A percentile compares a stretch with the other conserved stretches of the same genome.
Conservation (phyloP, 2,888 invertebrate species). For the Tanypteryx hageni region DNA sequence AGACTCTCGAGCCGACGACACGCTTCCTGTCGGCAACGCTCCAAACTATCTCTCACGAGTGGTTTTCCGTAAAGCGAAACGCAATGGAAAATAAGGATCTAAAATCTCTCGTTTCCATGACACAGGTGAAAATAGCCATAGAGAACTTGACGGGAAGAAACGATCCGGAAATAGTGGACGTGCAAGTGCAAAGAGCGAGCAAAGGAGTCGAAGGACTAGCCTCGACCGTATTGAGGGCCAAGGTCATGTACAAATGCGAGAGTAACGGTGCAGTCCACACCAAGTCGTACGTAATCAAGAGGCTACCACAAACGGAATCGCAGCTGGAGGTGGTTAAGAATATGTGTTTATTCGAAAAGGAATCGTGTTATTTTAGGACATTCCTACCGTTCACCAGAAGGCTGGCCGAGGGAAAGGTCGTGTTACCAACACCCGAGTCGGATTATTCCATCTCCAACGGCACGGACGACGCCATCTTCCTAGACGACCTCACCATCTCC, state of each 20-base stretch:
- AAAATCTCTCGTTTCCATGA: neutral
- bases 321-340: neutral
- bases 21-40: too few species aligned
- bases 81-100: neutral
- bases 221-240: neutral
- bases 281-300: conserved; percentile 12
- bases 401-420: neutral
- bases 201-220: conserved; percentile 27
- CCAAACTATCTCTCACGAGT: too few species aligned
- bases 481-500: neutral
- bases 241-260: neutral
- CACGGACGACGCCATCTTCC: neutral
- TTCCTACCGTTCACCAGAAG: conserved; percentile 2
- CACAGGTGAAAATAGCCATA: neutral
- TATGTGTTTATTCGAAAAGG: neutral
- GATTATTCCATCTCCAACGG: conserved; percentile 31
- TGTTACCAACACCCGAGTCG: neutral
- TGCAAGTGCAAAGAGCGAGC: neutral
- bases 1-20: too few species aligned
- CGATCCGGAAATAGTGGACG: neutral
- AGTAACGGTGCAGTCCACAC: neutral
- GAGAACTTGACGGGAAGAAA: neutral
- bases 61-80: too few species aligned
- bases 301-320: neutral
- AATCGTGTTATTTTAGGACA: neutral